A percentile compares a stretch with the other conserved stretches of the same genome.
These are phyloP conservation scores for Ormyrus nitidulus DNA, from an alignment of 2,888 invertebrate species.

Conservation along the genomic window DNA sequence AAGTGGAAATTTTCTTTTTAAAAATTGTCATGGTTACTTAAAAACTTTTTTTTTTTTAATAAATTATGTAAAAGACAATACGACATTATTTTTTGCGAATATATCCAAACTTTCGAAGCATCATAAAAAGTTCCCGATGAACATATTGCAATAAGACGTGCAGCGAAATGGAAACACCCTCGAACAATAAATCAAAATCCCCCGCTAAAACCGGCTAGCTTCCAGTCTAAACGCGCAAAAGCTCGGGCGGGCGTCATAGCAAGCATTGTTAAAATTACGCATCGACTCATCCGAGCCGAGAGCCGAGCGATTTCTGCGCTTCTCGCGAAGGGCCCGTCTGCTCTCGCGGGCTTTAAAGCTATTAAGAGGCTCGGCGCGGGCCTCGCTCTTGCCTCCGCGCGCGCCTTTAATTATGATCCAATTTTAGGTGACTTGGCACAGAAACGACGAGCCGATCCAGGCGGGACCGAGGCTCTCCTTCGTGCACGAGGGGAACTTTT, in stretches of 20 bases:
- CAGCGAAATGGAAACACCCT: no score
- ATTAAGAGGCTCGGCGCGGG: constrained; percentile 29
- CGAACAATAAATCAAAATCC: no score
- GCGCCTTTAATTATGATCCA: constrained; percentile 36
- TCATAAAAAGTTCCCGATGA: no score
- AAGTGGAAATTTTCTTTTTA: not conserved
- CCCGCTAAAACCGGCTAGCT: not conserved
- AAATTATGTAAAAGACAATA: no score
- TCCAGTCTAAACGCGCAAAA: not conserved
- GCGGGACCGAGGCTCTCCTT: constrained; percentile 86
- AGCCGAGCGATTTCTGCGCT: constrained; percentile 19
- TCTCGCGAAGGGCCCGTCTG: not conserved
- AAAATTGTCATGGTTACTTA: no score
- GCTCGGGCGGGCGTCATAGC: not conserved
- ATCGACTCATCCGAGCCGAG: constrained; percentile 6
- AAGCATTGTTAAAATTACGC: constrained; percentile 45
- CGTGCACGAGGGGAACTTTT: constrained; percentile 90
- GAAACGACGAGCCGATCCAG: constrained; percentile 86
- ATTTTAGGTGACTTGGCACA: constrained; percentile 89
- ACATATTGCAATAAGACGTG: no score
- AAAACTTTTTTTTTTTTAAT: no score
- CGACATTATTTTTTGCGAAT: no score
- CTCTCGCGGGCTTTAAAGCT: not conserved
- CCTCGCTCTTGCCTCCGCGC: not conserved
- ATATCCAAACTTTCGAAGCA: no score